A percentile compares a stretch with the other conserved stretches of the same genome.
Conservation (phyloP, 2,888 invertebrate species). For the Caenorhabditis drosophilae region DNA sequence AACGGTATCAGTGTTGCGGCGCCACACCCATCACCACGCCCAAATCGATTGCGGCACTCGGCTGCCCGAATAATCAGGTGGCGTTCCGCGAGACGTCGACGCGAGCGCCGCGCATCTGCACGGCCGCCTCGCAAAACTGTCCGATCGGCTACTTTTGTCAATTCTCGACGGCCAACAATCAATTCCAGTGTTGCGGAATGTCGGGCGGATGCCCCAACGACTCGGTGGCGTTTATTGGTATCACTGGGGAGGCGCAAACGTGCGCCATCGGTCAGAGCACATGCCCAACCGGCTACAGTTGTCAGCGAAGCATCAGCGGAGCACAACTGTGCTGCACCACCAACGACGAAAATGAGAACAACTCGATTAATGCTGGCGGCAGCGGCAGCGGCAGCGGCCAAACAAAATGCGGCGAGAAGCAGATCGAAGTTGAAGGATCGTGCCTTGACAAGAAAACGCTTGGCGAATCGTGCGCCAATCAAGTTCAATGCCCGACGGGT, state of each 20-base stretch:
- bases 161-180: constrained; percentile 61
- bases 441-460: constrained; percentile 60
- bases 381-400: no score
- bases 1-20: constrained; percentile 66
- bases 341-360: constrained; percentile 48
- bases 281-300: constrained; percentile 66
- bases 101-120: constrained; percentile 59
- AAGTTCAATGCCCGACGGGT: constrained; percentile 61
- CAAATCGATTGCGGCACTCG: constrained; percentile 63
- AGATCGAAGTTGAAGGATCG: constrained; percentile 62
- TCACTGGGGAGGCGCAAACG: constrained; percentile 66
- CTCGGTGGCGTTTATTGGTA: constrained; percentile 66
- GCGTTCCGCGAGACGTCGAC: constrained; percentile 61
- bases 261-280: constrained; percentile 65
- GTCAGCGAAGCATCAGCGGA: constrained; percentile 63
- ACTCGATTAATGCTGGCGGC: background rate
- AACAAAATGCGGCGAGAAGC: constrained; percentile 57
- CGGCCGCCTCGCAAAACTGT: constrained; percentile 63
- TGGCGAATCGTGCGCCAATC: constrained; percentile 58
- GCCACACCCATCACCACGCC: constrained; percentile 65
- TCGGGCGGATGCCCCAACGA: constrained; percentile 67
- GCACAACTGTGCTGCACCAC: constrained; percentile 66
- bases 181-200: constrained; percentile 68
- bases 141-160: constrained; percentile 67
- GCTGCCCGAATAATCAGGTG: constrained; percentile 67